Evolutionary conservation across 2,888 invertebrate genomes (phyloP).

Genomic region (Mythimna ferrago): DNA sequence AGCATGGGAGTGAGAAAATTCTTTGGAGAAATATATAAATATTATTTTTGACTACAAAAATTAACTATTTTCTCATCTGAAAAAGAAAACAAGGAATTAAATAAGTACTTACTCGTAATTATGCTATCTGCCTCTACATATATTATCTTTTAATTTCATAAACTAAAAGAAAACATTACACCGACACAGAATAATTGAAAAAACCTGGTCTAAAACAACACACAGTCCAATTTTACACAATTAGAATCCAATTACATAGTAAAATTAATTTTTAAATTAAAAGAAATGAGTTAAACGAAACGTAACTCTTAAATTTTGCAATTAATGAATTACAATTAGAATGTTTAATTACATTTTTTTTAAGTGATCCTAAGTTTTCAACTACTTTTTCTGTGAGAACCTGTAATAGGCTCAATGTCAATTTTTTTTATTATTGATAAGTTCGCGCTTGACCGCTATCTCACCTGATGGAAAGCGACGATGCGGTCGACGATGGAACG

Average conservation of each 20-base stretch:
- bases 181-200: not conserved
- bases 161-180: constrained; percentile 20
- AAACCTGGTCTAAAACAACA: constrained; percentile 10
- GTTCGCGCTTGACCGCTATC: too few species aligned
- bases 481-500: too few species aligned
- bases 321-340: constrained; percentile 10
- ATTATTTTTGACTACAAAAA: not conserved
- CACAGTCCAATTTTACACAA: not conserved
- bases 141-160: constrained; percentile 28
- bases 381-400: too few species aligned
- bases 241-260: not conserved
- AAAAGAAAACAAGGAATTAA: not conserved
- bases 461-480: too few species aligned
- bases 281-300: not conserved
- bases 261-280: constrained; percentile 3
- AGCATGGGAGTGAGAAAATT: not conserved
- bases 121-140: not conserved
- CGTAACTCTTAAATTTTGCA: not conserved
- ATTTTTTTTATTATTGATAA: too few species aligned
- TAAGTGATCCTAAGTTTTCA: too few species aligned
- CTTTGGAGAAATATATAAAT: not conserved
- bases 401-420: too few species aligned
- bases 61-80: not conserved
- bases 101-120: not conserved
- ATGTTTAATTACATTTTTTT: not conserved